These are phyloP conservation scores for Zelostemma sp. DNA, from an alignment of 1,140 invertebrate species.

Conservation along the genomic window DNA sequence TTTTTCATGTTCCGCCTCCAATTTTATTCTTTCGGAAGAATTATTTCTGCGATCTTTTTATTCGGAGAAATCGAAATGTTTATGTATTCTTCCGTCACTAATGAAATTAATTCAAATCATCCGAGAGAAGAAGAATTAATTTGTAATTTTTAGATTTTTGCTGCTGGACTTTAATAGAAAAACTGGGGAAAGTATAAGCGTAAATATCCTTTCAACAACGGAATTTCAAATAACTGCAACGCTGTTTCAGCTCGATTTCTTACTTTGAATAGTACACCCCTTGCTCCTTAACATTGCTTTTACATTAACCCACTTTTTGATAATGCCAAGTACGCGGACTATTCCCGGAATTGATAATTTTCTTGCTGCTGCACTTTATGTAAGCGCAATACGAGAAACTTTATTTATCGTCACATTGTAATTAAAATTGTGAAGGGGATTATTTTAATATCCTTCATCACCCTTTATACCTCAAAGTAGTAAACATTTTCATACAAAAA, in stretches of 20 bases:
- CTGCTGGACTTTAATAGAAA: not conserved
- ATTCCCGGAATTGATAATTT: conserved; percentile 13
- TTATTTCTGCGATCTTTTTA: not conserved
- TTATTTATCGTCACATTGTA: not conserved
- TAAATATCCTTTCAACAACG: conserved; percentile 1
- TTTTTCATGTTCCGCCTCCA: not conserved
- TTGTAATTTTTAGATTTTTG: not conserved
- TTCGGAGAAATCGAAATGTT: not conserved
- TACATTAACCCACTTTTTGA: conserved; percentile 34
- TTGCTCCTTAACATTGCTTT: conserved; percentile 22
- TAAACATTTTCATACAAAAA: no score
- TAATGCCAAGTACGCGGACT: conserved; percentile 11
- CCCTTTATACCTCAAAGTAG: no score
- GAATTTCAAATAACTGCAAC: conserved; percentile 12
- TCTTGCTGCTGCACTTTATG: not conserved
- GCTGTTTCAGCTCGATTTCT: conserved; percentile 9
- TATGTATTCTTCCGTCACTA: not conserved
- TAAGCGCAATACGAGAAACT: not conserved
- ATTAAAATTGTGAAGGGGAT: not conserved
- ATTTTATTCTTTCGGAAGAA: no score
- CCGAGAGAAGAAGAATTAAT: not conserved
- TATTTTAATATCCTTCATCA: no score
- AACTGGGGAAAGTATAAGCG: not conserved
- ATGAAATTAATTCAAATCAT: not conserved
- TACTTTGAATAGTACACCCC: conserved; percentile 1